Evolutionary conservation across 1,140 invertebrate species (phyloP), one percentile per base, ranked within the genome.

Genomic region (Trichonephila inaurata): DNA sequence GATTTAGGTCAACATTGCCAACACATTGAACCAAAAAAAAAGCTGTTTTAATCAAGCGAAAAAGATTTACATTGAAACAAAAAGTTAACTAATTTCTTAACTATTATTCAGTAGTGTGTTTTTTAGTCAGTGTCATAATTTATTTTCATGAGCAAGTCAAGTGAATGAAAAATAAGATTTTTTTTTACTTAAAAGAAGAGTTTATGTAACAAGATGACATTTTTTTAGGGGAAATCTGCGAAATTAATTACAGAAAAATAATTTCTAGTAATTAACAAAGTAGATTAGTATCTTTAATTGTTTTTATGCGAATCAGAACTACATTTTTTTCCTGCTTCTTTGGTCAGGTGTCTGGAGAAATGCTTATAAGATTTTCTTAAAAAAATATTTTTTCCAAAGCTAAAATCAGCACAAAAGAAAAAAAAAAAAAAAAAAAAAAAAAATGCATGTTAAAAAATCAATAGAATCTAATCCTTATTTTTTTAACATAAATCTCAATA

Each of bases 1-100:
- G 40, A 83, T 83, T 83, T 60, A 83, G 82, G 82, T 83, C 82
- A 83, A 28, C 82, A 60, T n/a, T 44, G 16, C 28, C 21, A 60
- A 60, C n/a, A 83, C 19, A 60, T 83, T 83, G 18, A 51, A 51
- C 0, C 8, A 83, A 58, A 60, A 83, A 33, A 1, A 40, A 40
- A 40, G 4, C 2, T 4, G 1, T 40, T 58, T 58, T 83, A 58
- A 83, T 60, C n/a, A 24, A 16, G 51, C 10, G 82, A 60, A 58
- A 83, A 51, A 83, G 19, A 58, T 83, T 83, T 60, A 83, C 82
- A 8, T 10, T 24, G 24, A 83, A 58, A 83, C 21, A 77, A 77
- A 77, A 77, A 77, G 12, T 77, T 24, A 77, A 77, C 72, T n/a
- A 58, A 58, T 58, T 58, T 83, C 51, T 83, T 60, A 83, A 83